A percentile compares a stretch with the other conserved stretches of the same genome.
Conservation (phyloP, 2,888 invertebrate species). For the Tenodera sinensis region DNA sequence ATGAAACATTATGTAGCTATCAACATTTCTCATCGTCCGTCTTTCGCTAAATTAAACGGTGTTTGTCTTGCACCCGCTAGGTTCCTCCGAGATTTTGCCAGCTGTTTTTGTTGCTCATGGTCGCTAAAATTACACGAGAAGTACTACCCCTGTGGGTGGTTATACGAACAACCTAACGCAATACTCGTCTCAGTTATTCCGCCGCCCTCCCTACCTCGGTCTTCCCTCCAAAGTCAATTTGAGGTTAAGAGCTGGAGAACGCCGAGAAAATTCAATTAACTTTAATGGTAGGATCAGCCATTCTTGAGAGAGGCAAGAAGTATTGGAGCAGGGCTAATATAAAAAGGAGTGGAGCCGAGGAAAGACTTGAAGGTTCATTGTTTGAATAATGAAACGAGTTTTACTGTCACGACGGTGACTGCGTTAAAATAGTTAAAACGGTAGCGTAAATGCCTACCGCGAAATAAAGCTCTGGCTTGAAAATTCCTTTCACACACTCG, state of each 20-base stretch:
- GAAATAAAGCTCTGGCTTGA: background rate
- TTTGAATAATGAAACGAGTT: constrained; percentile 30
- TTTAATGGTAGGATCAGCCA: constrained; percentile 48
- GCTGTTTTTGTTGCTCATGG: background rate
- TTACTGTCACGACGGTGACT: constrained; percentile 25
- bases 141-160: background rate
- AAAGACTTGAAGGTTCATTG: constrained; percentile 20
- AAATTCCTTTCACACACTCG: background rate
- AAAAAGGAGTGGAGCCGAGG: constrained; percentile 17
- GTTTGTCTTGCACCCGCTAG: background rate
- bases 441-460: background rate
- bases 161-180: background rate
- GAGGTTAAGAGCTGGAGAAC: constrained; percentile 30
- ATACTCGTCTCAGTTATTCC: background rate
- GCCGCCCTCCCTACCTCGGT: background rate
- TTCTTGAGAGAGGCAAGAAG: constrained; percentile 23
- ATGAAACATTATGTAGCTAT: background rate
- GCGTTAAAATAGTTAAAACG: background rate
- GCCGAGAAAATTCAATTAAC: constrained; percentile 53
- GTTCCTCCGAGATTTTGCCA: background rate
- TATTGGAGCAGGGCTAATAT: constrained; percentile 26
- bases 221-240: constrained; percentile 26
- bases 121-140: background rate
- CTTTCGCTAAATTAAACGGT: background rate
- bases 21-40: background rate